phyloP scores from a whole-genome alignment of 2,797 vertebrate species.

The Naso thynnoides region DNA sequence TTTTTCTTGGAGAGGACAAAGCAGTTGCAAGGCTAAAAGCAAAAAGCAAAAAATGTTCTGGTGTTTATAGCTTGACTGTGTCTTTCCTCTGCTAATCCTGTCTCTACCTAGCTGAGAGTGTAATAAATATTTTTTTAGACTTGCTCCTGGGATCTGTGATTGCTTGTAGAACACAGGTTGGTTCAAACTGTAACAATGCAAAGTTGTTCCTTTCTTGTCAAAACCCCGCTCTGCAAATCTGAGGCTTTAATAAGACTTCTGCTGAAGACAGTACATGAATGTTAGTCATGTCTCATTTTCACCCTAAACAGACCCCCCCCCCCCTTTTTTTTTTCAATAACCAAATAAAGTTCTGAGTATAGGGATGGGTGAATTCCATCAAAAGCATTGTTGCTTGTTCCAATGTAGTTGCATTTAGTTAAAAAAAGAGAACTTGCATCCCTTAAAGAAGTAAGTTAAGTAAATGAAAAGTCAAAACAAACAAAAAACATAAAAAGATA shows the following conservation, averaged over 20 bases:
- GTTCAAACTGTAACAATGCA: slow-evolving; percentile 43
- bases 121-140: slow-evolving; percentile 36
- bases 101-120: slow-evolving; percentile 33
- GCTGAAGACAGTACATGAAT: slow-evolving; percentile 28
- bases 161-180: slow-evolving; percentile 46
- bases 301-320: neutral
- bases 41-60: slow-evolving; percentile 21
- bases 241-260: slow-evolving; percentile 46
- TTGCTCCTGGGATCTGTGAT: slow-evolving; percentile 48
- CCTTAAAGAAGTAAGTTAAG: too few relatives aligned
- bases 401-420: neutral
- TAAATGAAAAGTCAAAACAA: too few relatives aligned
- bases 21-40: slow-evolving; percentile 33
- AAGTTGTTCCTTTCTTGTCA: slow-evolving; percentile 42
- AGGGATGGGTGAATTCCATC: neutral
- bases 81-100: slow-evolving; percentile 48
- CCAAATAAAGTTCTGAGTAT: neutral
- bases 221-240: slow-evolving; percentile 39
- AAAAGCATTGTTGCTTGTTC: neutral
- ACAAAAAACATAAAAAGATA: too few relatives aligned
- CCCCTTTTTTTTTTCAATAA: neutral
- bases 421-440: neutral
- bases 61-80: slow-evolving; percentile 41
- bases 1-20: slow-evolving; percentile 61
- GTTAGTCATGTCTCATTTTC: slow-evolving; percentile 30